Conservation (phyloP, 2,888 invertebrate genomes). For the Galerucella nymphaeae region DNA sequence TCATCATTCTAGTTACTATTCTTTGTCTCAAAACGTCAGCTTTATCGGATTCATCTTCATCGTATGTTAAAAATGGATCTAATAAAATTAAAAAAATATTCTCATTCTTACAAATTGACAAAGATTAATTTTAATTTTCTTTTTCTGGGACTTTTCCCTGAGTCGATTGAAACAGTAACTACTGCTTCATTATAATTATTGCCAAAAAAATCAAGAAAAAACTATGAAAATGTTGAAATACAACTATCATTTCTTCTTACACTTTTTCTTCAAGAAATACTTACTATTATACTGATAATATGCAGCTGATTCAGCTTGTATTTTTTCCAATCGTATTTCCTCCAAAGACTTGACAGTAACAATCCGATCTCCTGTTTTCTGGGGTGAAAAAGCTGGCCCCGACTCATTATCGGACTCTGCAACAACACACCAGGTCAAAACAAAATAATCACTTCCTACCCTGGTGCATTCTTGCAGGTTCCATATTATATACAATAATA, state of each 20-base stretch:
- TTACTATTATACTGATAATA: conserved; percentile 74
- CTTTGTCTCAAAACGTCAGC: conserved; percentile 56
- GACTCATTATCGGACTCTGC: conserved; percentile 84
- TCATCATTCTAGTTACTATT: conserved; percentile 53
- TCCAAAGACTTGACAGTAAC: conserved; percentile 74
- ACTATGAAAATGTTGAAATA: no score
- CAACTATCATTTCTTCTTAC: no score
- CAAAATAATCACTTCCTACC: conserved; percentile 4
- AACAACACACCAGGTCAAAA: conserved; percentile 69
- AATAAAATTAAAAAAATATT: conserved; percentile 3
- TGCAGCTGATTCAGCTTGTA: conserved; percentile 79
- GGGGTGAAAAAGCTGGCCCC: conserved; percentile 72
- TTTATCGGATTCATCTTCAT: conserved; percentile 22
- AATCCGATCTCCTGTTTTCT: conserved; percentile 65
- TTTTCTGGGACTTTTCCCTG: no score
- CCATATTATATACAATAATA: conserved; percentile 38
- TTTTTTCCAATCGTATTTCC: conserved; percentile 74
- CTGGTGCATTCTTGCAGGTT: conserved; percentile 64
- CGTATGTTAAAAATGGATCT: conserved; percentile 13
- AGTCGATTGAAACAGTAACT: no score
- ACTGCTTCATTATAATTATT: no score
- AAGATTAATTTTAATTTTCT: no score
- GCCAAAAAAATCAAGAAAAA: no score
- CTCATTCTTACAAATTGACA: no score
- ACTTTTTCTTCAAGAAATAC: conserved; percentile 24